Conservation (phyloP, 2,888 invertebrate species). For the Smittia aterrima region DNA sequence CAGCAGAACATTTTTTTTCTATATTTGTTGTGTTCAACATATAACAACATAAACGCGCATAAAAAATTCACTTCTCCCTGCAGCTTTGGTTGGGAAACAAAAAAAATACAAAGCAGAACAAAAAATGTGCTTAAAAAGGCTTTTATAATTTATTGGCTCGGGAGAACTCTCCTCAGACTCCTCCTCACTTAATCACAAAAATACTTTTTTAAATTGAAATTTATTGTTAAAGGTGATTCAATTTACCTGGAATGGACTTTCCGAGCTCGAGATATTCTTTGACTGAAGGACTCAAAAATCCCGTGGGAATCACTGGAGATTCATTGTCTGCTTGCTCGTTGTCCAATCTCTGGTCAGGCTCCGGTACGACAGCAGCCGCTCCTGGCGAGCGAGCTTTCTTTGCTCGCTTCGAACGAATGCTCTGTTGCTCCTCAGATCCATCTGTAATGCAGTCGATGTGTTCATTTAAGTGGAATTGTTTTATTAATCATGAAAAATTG, state of each 20-base stretch:
- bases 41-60: conserved; percentile 1
- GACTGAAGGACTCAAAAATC: conserved; percentile 81
- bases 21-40: conserved; percentile 7
- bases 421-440: conserved; percentile 24
- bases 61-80: conserved; percentile 11
- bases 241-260: conserved; percentile 82
- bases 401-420: conserved; percentile 58
- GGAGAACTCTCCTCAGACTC: neutral
- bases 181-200: neutral
- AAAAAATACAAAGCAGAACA: neutral
- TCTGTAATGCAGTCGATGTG: conserved; percentile 7
- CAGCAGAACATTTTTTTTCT: conserved; percentile 5
- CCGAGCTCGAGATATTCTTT: conserved; percentile 82
- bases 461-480: neutral
- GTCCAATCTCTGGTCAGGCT: conserved; percentile 55
- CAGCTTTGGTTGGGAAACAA: neutral
- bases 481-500: conserved; percentile 1
- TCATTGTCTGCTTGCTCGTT: conserved; percentile 54
- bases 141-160: conserved; percentile 3
- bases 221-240: neutral
- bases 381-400: conserved; percentile 63
- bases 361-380: conserved; percentile 52
- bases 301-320: conserved; percentile 64
- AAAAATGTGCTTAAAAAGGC: conserved; percentile 11
- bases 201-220: neutral